Evolutionary conservation across 2,888 invertebrate genomes (phyloP), one percentile per base, ranked within the genome.

Genomic region (Scaptomyza polygonia): DNA sequence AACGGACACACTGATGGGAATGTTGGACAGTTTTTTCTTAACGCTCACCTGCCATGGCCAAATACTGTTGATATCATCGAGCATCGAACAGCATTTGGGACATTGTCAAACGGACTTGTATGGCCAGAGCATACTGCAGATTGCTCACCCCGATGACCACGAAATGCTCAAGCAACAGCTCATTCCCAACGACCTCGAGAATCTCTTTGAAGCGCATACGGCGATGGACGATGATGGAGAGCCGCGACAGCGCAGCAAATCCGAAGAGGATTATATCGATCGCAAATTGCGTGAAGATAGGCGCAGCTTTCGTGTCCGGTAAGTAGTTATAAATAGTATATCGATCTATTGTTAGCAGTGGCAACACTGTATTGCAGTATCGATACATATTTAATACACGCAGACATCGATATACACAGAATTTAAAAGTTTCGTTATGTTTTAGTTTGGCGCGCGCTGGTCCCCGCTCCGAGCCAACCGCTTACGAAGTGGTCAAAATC

Each of bases 81-180:
- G 96, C 78, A 94, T 98, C 29, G 97, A 97, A 91, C 95, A 95
- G 83, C 94, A 96, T 83, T 93, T 98, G 77, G 98, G 98, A 61
- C 96, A 97, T 92, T 94, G 96, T 83, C 95, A 96, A 95, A 94
- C 96, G 85, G 97, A 98, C 90, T 93, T 97, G 77, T 94, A 97
- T 90, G 96, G 96, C 14, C 95, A 95, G 91, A 96, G 95, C 81
- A 91, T 98, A 91, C 95, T 95, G 92, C 95, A 95, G 87, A 96
- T 97, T 91, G 94, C 96, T 42, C 96, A 96, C 91, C 93, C 94
- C n/a, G 94, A 95, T 88, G 95, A 98, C 91, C 96, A 96, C 79
- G 95, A 95, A 45, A 94, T 94, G 79, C 92, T 98, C 54, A 93
- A 93, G 51, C 93, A 94, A 51, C 95, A 95, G 79, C 92, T 97